These are phyloP conservation scores for Falco punctatus DNA, from an alignment of 2,113 vertebrate genomes.

Conservation along the genomic window DNA sequence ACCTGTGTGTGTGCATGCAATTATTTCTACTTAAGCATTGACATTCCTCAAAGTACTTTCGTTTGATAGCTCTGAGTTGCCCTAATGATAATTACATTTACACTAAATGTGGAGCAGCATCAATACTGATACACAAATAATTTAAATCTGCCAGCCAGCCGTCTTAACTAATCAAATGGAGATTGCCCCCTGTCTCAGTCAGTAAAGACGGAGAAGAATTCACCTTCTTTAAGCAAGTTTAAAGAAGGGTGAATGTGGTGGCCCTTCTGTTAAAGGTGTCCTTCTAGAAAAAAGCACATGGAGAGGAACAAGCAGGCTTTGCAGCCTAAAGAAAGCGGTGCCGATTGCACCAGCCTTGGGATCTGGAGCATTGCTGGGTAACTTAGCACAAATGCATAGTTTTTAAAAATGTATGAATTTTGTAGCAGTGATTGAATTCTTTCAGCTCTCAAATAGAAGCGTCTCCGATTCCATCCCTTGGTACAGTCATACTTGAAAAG, in stretches of 20 bases:
- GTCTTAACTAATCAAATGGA: conserved; percentile 31
- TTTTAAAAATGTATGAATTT: background rate
- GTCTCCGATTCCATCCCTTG: background rate
- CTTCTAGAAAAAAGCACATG: background rate
- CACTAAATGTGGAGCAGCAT: conserved; percentile 23
- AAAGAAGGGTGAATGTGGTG: background rate
- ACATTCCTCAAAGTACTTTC: conserved; percentile 29
- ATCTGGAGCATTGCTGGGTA: no score
- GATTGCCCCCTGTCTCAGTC: background rate
- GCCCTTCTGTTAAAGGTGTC: background rate
- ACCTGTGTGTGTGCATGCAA: background rate
- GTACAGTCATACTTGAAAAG: background rate
- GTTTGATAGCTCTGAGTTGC: conserved; percentile 37
- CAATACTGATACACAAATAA: conserved; percentile 50
- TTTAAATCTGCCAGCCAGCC: background rate
- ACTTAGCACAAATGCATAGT: background rate
- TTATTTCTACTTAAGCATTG: conserved; percentile 8
- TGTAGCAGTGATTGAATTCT: background rate
- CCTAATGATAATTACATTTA: conserved; percentile 61
- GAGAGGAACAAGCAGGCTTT: no score
- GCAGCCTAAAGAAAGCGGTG: background rate
- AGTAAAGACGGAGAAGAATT: background rate
- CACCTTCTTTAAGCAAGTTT: background rate
- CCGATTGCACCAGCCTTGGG: background rate
- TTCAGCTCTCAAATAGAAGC: background rate